Percentiles rank a stretch among this genome's conserved stretches.
Evolutionary conservation across 2,888 invertebrate species (phyloP).

Genomic region (Eupithecia vulgata): DNA sequence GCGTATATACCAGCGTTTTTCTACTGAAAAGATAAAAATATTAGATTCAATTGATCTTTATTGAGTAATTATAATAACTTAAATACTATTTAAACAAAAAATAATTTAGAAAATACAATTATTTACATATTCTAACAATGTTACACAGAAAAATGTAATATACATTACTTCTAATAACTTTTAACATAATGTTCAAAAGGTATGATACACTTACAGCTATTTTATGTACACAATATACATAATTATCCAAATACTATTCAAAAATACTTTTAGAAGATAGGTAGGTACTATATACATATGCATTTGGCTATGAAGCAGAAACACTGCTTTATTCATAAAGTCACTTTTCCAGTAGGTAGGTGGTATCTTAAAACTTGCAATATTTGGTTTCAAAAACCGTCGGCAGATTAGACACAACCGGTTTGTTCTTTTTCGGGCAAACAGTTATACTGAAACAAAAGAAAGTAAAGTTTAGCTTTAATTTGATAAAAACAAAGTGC

Average conservation of each 20-base stretch:
- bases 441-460: slow-evolving; percentile 85
- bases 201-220: slow-evolving; percentile 4
- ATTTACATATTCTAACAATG: slow-evolving; percentile 20
- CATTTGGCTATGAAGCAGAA: neutral
- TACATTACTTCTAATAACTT: slow-evolving; percentile 35
- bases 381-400: slow-evolving; percentile 77
- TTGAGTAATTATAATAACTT: neutral
- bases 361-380: slow-evolving; percentile 57
- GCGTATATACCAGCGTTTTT: neutral
- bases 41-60: neutral
- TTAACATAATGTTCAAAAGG: slow-evolving; percentile 17
- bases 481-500: neutral
- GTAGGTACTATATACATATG: slow-evolving; percentile 18
- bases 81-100: neutral
- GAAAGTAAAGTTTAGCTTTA: neutral
- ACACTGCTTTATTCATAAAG: neutral
- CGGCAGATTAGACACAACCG: slow-evolving; percentile 87
- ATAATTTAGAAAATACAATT: slow-evolving; percentile 1
- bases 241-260: slow-evolving; percentile 44
- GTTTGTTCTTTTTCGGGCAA: slow-evolving; percentile 86
- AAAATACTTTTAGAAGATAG: slow-evolving; percentile 41
- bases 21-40: neutral
- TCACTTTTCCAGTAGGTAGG: neutral
- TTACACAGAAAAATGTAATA: slow-evolving; percentile 33
- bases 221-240: slow-evolving; percentile 35